Base-by-base conservation (phyloP, 2,888 invertebrate species). In the Apamea epomidion region DNA sequence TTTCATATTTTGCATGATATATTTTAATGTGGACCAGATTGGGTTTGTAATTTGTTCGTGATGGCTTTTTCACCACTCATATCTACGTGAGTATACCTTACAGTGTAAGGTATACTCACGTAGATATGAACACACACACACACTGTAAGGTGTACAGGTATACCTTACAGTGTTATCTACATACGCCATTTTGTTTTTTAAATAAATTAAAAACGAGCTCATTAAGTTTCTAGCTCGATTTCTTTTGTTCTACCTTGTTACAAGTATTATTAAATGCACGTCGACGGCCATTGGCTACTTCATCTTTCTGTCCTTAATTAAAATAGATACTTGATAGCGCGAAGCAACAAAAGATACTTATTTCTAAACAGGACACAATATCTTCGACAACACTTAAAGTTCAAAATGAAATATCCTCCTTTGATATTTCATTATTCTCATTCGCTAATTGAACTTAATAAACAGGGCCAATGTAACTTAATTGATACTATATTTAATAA, bases 1-100 rank as follows among this genome's bases (percentile, higher is more conserved):
- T 85, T 83, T 74, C 75, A 81, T 85, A 92, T 92, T 92, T 91
- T 37, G 71, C 74, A 62, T 74, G 73, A 89, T 90, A 86, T 84
- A 85, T 83, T 88, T 89, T 87, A 86, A 84, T 83, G 71, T 81
- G 71, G 67, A 18, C 37, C 5, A 70, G 87, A 84, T 84, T 78
- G 76, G 73, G 21, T 81, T 75, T 65, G 72, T 64, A 78, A 85
- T 81, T 88, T 60, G 45, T 6, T 10, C 42, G 64, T 75, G 32
- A 87, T 80, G 73, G 54, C 45, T 71, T 76, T 83, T 83, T 42
- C 37, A 45, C 5, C 16, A 60, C 67, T n/a, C 2, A 42, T 51
- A 48, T 21, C 12, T 62, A 29, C 6, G 5, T 45, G 51, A n/a
- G 48, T 32, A 32, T 32, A 32, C 32, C 32, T 32, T 32, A 32